Evolutionary conservation across 2,888 invertebrate species (phyloP).

Genomic region (Opisthograptis luteolata): DNA sequence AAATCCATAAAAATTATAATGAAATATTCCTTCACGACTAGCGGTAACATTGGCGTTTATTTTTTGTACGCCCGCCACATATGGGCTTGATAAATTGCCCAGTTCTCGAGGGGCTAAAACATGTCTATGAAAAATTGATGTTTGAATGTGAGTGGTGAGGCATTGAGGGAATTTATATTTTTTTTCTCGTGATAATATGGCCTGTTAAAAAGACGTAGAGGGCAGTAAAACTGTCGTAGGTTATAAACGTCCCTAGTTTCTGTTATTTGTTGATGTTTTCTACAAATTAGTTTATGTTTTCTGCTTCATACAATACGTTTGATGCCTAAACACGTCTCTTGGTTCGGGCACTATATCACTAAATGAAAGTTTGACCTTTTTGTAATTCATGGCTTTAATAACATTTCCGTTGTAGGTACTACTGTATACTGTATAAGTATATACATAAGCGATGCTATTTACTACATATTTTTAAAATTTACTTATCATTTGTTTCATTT

Average conservation of each 20-base stretch:
- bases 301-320: slow-evolving; percentile 5
- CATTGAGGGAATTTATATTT: slow-evolving; percentile 37
- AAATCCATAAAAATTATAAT: slow-evolving; percentile 5
- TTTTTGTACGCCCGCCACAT: slow-evolving; percentile 61
- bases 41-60: slow-evolving; percentile 20
- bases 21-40: slow-evolving; percentile 17
- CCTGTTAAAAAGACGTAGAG: slow-evolving; percentile 35
- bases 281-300: slow-evolving; percentile 8
- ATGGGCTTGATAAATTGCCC: slow-evolving; percentile 69
- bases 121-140: slow-evolving; percentile 66
- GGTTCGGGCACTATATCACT: slow-evolving; percentile 4
- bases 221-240: slow-evolving; percentile 33
- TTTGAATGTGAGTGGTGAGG: slow-evolving; percentile 46
- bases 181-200: slow-evolving; percentile 32
- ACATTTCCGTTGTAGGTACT: no score
- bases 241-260: slow-evolving; percentile 22
- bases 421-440: no score
- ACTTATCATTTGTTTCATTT: no score
- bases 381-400: no score
- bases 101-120: slow-evolving; percentile 53
- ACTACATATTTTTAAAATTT: no score
- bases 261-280: slow-evolving; percentile 18
- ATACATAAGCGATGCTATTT: no score
- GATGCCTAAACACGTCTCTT: no score
- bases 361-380: no score